phyloP scores from a whole-genome alignment of 35 echinoderm and acorn worm species.

The Hemicentrotus pulcherrimus region DNA sequence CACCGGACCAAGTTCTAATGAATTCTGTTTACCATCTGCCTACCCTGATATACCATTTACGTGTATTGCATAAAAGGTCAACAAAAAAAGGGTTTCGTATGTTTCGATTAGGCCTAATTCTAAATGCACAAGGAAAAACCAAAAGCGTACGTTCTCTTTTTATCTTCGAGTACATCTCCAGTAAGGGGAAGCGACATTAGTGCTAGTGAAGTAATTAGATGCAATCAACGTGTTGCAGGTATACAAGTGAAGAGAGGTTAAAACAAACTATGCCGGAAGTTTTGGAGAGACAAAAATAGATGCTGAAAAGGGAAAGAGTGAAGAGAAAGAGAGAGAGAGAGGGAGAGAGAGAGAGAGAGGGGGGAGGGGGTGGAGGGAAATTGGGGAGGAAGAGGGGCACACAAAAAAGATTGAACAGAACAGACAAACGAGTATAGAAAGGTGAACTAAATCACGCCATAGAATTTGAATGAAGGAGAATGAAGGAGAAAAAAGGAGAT shows the following conservation, averaged over 20 bases:
- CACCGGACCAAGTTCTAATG: too few species aligned
- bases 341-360: too few species aligned
- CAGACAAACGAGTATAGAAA: too few species aligned
- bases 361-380: too few species aligned
- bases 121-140: not conserved
- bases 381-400: too few species aligned
- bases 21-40: too few species aligned
- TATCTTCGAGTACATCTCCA: not conserved
- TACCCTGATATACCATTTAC: not conserved
- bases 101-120: not conserved
- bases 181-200: not conserved
- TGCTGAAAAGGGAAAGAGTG: too few species aligned
- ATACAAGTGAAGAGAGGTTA: not conserved
- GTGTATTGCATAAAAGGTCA: not conserved
- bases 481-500: too few species aligned
- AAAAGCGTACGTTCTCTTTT: not conserved
- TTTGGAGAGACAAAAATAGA: too few species aligned
- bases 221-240: not conserved
- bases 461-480: too few species aligned
- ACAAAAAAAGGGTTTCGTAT: not conserved
- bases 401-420: too few species aligned
- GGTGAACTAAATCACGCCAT: too few species aligned
- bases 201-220: not conserved
- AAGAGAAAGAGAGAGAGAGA: not conserved
- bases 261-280: not conserved